Conservation (phyloP, 2,888 invertebrate genomes). For the Melangyna quadrimaculata region DNA sequence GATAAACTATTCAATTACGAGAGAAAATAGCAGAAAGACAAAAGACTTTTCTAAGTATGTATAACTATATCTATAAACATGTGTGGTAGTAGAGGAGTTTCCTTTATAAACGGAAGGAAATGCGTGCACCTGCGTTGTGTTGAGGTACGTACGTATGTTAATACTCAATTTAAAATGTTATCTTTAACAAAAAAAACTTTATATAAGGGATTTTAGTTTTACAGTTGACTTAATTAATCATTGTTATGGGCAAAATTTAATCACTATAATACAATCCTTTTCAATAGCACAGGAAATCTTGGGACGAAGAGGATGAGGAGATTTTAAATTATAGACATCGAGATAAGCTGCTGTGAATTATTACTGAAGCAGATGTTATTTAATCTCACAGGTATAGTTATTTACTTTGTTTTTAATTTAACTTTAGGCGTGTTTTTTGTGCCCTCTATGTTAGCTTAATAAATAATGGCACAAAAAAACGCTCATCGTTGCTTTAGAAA, state of each 20-base stretch:
- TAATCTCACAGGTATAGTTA: not conserved
- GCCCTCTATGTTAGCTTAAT: too few relatives aligned
- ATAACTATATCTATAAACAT: not conserved
- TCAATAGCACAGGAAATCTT: not conserved
- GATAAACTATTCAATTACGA: not conserved
- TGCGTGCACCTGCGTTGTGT: not conserved
- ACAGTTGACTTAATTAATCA: not conserved
- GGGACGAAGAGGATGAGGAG: not conserved
- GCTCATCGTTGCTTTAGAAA: too few relatives aligned
- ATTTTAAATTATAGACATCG: not conserved
- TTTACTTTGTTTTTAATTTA: too few relatives aligned
- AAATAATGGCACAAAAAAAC: too few relatives aligned
- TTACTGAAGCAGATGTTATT: not conserved
- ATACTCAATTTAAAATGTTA: too few relatives aligned
- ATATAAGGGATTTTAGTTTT: not conserved
- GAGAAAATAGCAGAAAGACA: not conserved
- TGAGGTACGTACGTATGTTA: too few relatives aligned
- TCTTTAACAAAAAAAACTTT: too few relatives aligned
- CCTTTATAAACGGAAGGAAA: not conserved
- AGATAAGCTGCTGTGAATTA: not conserved
- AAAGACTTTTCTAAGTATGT: not conserved
- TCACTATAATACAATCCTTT: not conserved
- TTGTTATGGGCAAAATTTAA: not conserved
- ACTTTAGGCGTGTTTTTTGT: too few relatives aligned
- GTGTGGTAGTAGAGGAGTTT: not conserved